Base-by-base conservation (phyloP, 2,888 invertebrate genomes). In the Ormyrus thymus region DNA sequence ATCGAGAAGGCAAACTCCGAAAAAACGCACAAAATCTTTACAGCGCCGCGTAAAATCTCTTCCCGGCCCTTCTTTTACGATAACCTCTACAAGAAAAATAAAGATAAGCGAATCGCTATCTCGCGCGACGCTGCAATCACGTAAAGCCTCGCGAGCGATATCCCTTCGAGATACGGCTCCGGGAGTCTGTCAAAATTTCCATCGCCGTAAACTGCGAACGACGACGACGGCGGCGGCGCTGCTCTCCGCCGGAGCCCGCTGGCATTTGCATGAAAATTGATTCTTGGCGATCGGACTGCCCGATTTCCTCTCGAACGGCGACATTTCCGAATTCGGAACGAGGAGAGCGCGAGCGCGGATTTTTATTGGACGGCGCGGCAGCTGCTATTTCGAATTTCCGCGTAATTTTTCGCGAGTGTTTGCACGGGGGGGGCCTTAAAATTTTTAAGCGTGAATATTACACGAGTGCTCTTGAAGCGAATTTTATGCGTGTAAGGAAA, bases 201-300 rank as follows among this genome's bases (percentile, higher is more conserved):
- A 9, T 72, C 64, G 13, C 59, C 70, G 64, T 76, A 76, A 74
- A 74, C 46, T 50, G 55, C 51, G 51, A 77, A 69, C 56, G 6
- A 69, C 13, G 11, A 10, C 11, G 43, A 8, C 29, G 7, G 15
- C 11, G 10, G 29, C n/a, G 9, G 7, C 13, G 15, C 29, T 29
- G 29, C 48, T 13, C 45, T 6, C 11, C 11, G 65, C 43, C 8
- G 48, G 43, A 58, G 6, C 15, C 8, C 4, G n/a, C 0, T 29
- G 10, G 65, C 61, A 74, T 78, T 78, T 78, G 78, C 78, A 74
- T 78, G 73, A 74, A 46, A 74, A 78, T 78, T 73, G 73, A 78
- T 74, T 78, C 78, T 69, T 73, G 68, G 69, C 43, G 51, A 68
- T 72, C 77, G 55, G n/a, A 7, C 11, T 10, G 3, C 29, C 29